Evolutionary conservation across 2,113 vertebrate genomes (phyloP).

Genomic region (Zonotrichia leucophrys): DNA sequence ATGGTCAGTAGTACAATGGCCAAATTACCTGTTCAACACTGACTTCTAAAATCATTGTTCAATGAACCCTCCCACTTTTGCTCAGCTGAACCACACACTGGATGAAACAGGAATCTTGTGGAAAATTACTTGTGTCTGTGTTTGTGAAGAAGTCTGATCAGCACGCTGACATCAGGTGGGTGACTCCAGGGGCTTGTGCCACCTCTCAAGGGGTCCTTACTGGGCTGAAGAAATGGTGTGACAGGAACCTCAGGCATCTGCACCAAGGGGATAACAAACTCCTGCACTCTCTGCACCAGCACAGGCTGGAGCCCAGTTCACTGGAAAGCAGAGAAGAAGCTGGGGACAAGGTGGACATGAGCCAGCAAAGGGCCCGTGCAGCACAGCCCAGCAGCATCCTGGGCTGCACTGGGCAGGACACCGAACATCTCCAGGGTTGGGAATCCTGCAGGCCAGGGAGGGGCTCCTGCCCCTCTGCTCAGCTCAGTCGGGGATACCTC

Average conservation of each 20-base stretch:
- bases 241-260: not conserved
- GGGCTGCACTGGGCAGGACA: not conserved
- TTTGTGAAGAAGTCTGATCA: not conserved
- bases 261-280: not conserved
- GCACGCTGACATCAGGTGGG: rapidly evolving
- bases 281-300: not conserved
- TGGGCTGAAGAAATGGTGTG: not conserved
- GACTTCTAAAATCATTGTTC: not conserved
- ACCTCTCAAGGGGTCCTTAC: not conserved
- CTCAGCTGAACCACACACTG: not conserved
- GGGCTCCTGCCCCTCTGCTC: not conserved
- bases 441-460: not conserved
- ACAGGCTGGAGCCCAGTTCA: rapidly evolving
- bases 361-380: not conserved
- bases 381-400: not conserved
- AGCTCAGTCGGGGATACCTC: not conserved
- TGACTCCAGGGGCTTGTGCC: not conserved
- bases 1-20: not conserved
- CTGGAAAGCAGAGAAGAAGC: not conserved
- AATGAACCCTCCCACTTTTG: not conserved
- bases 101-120: not conserved
- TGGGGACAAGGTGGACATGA: not conserved
- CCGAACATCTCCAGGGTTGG: too few relatives aligned
- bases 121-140: not conserved
- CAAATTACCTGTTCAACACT: not conserved